A percentile compares a stretch with the other conserved stretches of the same genome.
These are phyloP conservation scores for Drosophila histrio DNA, from an alignment of 2,888 invertebrate genomes.

Conservation along the genomic window DNA sequence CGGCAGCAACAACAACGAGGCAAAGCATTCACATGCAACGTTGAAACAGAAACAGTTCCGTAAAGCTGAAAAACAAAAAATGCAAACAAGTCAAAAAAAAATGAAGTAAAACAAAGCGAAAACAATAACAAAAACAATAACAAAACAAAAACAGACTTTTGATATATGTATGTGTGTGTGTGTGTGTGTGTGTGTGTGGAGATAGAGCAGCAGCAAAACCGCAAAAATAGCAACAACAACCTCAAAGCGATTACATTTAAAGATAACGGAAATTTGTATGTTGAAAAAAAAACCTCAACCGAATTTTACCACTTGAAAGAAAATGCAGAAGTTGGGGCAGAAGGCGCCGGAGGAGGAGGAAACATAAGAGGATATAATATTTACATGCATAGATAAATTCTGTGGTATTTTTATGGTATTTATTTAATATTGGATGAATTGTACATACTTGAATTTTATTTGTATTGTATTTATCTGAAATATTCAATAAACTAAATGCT, in stretches of 20 bases:
- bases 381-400: constrained; percentile 10
- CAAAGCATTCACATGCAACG: constrained; percentile 69
- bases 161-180: constrained; percentile 26
- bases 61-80: constrained; percentile 67
- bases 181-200: constrained; percentile 5
- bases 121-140: constrained; percentile 34
- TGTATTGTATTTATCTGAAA: background rate
- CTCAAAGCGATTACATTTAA: constrained; percentile 70
- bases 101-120: constrained; percentile 29
- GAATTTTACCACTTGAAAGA: constrained; percentile 35
- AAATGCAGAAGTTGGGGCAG: background rate
- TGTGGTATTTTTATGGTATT: background rate
- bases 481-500: background rate
- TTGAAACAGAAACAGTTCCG: constrained; percentile 73
- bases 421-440: background rate
- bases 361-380: constrained; percentile 20
- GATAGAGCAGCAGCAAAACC: constrained; percentile 30
- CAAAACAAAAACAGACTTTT: constrained; percentile 46
- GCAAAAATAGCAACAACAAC: constrained; percentile 46
- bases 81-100: constrained; percentile 55
- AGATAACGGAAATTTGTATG: constrained; percentile 62
- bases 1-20: constrained; percentile 17
- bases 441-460: background rate
- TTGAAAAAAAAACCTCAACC: constrained; percentile 28
- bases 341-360: constrained; percentile 1